Conservation (phyloP, 1,140 invertebrate species). For the Macrostomum lignano region DNA sequence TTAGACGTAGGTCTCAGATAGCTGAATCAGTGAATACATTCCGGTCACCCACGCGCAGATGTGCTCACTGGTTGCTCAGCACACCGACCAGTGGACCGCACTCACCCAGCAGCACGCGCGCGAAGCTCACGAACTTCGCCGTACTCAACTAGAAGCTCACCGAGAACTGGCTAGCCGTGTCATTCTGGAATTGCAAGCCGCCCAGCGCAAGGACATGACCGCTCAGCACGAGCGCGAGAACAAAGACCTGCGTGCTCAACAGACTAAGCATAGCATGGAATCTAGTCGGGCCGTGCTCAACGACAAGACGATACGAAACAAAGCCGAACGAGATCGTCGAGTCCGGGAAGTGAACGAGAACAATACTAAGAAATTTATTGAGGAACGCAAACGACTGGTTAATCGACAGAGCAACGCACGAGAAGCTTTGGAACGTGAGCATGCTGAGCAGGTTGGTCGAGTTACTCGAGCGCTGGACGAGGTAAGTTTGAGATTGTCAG, state of each 20-base stretch:
- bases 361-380: conserved; percentile 93
- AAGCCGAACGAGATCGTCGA: conserved; percentile 64
- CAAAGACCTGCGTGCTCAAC: conserved; percentile 74
- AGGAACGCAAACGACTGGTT: conserved; percentile 86
- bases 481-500: too few species aligned
- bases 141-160: conserved; percentile 57
- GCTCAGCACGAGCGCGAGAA: conserved; percentile 64
- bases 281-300: conserved; percentile 72
- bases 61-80: conserved; percentile 44
- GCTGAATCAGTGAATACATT: too few species aligned
- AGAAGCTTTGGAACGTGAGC: too few species aligned
- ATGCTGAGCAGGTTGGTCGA: too few species aligned
- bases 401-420: too few species aligned
- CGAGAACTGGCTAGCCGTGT: too few species aligned
- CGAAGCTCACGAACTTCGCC: conserved; percentile 48
- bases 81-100: conserved; percentile 72
- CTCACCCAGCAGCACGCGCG: conserved; percentile 57
- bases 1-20: too few species aligned
- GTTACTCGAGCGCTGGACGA: too few species aligned
- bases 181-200: conserved; percentile 46
- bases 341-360: conserved; percentile 80
- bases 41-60: too few species aligned
- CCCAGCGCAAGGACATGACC: conserved; percentile 63
- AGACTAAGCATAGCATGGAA: conserved; percentile 81
- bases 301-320: conserved; percentile 82